Evolutionary conservation across 2,888 invertebrate species (phyloP).

Genomic region (Lithophane leautieri): DNA sequence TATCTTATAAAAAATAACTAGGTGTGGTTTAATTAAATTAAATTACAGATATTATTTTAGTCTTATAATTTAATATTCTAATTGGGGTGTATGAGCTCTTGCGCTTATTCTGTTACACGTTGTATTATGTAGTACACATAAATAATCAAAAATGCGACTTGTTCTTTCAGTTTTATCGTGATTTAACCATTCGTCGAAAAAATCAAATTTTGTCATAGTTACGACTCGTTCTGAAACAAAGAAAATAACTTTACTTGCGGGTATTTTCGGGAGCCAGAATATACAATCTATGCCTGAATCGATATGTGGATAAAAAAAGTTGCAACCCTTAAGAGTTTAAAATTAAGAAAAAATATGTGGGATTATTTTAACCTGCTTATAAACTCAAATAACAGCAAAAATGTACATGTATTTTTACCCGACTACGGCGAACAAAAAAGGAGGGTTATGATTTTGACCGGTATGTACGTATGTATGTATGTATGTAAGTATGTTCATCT

Average conservation of each 20-base stretch:
- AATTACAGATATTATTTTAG: too few species aligned
- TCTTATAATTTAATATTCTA: too few species aligned
- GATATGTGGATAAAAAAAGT: not conserved
- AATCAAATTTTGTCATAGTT: too few species aligned
- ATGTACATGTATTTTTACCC: too few species aligned
- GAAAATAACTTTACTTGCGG: not conserved
- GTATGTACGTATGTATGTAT: too few species aligned
- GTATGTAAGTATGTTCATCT: too few species aligned
- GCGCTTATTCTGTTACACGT: too few species aligned
- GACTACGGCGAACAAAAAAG: too few species aligned
- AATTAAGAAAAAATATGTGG: not conserved
- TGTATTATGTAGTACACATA: not conserved
- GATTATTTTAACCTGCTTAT: not conserved
- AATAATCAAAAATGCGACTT: not conserved
- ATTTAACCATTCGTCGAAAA: not conserved
- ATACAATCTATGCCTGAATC: not conserved
- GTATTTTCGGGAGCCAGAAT: not conserved
- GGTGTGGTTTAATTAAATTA: too few species aligned
- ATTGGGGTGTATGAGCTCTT: too few species aligned
- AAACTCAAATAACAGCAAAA: not conserved
- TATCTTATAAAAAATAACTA: too few species aligned
- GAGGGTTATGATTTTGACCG: too few species aligned
- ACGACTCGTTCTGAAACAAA: not conserved
- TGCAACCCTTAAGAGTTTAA: not conserved
- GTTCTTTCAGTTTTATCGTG: not conserved